Evolutionary conservation across 2,113 vertebrate genomes (phyloP).

Genomic region (Phycodurus eques): DNA sequence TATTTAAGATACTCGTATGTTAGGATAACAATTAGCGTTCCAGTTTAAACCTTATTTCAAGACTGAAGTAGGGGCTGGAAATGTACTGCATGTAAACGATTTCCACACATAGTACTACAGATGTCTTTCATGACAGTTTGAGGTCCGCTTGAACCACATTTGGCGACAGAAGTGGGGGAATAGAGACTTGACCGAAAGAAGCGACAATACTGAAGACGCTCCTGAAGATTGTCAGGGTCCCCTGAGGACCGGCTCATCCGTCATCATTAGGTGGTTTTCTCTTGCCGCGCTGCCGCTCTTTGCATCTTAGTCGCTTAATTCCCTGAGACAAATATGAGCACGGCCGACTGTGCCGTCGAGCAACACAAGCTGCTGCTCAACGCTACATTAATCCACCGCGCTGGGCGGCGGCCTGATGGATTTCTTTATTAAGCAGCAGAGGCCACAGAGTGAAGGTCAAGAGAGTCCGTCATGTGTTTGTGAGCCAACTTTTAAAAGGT

Average conservation of each 20-base stretch:
- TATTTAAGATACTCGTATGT: too few relatives aligned
- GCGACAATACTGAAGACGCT: not conserved
- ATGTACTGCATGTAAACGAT: too few relatives aligned
- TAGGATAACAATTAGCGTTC: too few relatives aligned
- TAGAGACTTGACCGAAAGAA: not conserved
- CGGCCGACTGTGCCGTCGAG: not conserved
- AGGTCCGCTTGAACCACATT: not conserved
- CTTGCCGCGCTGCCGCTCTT: not conserved
- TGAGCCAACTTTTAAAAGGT: not conserved
- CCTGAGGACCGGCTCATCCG: not conserved
- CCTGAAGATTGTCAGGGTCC: not conserved
- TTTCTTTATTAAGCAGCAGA: slow-evolving; percentile 10
- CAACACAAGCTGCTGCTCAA: not conserved
- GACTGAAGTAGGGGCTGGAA: too few relatives aligned
- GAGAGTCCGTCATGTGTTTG: not conserved
- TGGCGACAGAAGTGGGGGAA: not conserved
- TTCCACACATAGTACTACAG: not conserved
- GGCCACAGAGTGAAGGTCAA: not conserved
- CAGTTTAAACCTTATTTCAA: too few relatives aligned
- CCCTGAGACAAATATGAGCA: not conserved
- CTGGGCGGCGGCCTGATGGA: slow-evolving; percentile 10
- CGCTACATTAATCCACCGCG: not conserved
- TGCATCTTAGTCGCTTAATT: slow-evolving; percentile 12
- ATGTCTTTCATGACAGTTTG: not conserved
- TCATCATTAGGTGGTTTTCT: not conserved